phyloP scores from a whole-genome alignment of 2,113 vertebrate genomes.

The Neogale vison region DNA sequence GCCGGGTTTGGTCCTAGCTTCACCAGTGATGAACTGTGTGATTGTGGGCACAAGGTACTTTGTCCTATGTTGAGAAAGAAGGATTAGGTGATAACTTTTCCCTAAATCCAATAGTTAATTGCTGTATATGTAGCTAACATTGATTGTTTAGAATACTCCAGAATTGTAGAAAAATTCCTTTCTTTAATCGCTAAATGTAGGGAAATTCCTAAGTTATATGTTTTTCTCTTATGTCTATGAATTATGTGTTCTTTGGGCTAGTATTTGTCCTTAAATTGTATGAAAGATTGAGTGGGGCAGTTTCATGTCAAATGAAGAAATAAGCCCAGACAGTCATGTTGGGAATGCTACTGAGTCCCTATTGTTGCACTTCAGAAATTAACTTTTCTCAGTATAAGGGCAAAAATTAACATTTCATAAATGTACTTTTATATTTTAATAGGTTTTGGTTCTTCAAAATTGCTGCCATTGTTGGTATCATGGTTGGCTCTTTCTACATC shows the following conservation, averaged over 20 bases:
- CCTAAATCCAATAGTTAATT: neutral
- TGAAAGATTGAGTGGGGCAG: conserved; percentile 22
- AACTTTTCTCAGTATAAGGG: neutral
- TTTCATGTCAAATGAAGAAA: conserved; percentile 26
- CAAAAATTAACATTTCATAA: conserved; percentile 19
- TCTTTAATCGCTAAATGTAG: conserved; percentile 10
- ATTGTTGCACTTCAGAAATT: conserved; percentile 52
- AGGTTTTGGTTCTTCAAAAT: conserved; percentile 99
- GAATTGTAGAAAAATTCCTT: neutral
- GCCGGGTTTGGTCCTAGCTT: neutral
- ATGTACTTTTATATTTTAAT: conserved; percentile 58
- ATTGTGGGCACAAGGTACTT: neutral
- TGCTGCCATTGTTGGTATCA: conserved; percentile 90
- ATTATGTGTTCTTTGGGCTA: neutral
- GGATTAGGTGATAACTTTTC: neutral
- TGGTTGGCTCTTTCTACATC: conserved; percentile 95
- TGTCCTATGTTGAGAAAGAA: neutral
- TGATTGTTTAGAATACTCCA: neutral
- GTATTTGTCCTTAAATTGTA: neutral
- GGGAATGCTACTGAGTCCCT: neutral
- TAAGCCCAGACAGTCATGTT: neutral
- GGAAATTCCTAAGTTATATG: neutral
- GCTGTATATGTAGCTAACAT: neutral
- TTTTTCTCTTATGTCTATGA: conserved; percentile 7
- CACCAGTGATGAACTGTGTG: neutral